These are phyloP conservation scores for Torymus auratus DNA, from an alignment of 2,888 invertebrate species.

Conservation along the genomic window DNA sequence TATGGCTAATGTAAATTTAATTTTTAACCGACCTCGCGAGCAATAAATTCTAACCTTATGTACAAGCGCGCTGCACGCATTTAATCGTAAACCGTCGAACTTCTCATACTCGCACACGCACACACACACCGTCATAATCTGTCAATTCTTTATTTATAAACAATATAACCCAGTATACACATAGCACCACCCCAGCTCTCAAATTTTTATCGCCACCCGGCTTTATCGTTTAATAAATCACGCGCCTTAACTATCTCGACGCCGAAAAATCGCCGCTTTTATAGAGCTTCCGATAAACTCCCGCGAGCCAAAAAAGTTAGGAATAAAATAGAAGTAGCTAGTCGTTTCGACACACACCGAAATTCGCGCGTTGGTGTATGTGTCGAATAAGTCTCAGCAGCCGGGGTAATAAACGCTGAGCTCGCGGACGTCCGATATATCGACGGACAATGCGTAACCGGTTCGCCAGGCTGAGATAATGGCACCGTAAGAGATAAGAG, in stretches of 20 bases:
- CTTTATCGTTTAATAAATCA: conserved; percentile 36
- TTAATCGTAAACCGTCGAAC: too few species aligned
- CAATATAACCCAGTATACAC: too few species aligned
- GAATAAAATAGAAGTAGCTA: neutral
- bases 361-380: conserved; percentile 29
- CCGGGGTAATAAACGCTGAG: conserved; percentile 47
- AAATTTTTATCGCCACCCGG: too few species aligned
- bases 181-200: too few species aligned
- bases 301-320: neutral
- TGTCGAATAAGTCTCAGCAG: conserved; percentile 1
- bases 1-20: too few species aligned
- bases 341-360: conserved; percentile 41
- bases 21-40: too few species aligned
- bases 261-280: conserved; percentile 10
- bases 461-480: conserved; percentile 42
- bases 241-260: too few species aligned
- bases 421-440: conserved; percentile 58
- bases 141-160: too few species aligned
- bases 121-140: too few species aligned
- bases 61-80: too few species aligned
- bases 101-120: too few species aligned
- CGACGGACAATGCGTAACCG: conserved; percentile 55
- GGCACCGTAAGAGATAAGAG: conserved; percentile 49
- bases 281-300: conserved; percentile 26
- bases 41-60: too few species aligned